Evolutionary conservation across 2,113 vertebrate genomes (phyloP), one percentile per base, ranked within the genome.

Genomic region (Phoxinus phoxinus): DNA sequence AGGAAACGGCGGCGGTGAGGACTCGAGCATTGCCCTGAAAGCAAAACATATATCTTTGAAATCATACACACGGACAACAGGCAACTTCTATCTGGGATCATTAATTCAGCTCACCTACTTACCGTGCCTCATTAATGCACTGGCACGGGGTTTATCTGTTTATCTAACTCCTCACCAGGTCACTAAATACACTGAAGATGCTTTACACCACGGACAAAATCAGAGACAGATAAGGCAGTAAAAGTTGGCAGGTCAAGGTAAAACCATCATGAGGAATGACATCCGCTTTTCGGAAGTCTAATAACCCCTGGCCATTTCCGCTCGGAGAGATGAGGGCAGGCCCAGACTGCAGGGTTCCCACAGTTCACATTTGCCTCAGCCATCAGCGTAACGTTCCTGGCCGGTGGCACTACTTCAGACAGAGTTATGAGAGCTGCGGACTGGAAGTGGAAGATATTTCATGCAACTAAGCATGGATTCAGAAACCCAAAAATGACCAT

Each of bases 1-100:
- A 94, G 93, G 95, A 92, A 91, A 94, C 93, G 93, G 78, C 51
- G 25, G 71, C 23, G 27, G 51, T 2, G 93, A 94, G 94, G 94
- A 94, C 94, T 92, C 93, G 94, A 93, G 94, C 91, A 90, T 93
- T 94, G 94, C 93, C 94, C 95, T 96, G 95, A 89, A 95, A 95
- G 94, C 91, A 95, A 95, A 96, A 95, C 94, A 96, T 89, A 96
- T 91, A 91, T 91, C 92, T 92, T 92, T 92, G 90, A 48, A 72
- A 59, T n/a, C 67, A 51, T 71, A 53, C 44, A 69, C 44, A 75
- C 5, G 41, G n/a, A 46, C 65, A 65, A 72, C 30, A 74, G 81
- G 21, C 37, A 69, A 46, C 44, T 37, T 65, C 48, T 61, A 25
- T 77, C 48, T 32, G 51, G 61, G 46, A 83, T 72, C 46, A 83